These are phyloP conservation scores for Oreochromis tanganicae DNA, from an alignment of 2,113 vertebrate genomes.

Conservation along the genomic window DNA sequence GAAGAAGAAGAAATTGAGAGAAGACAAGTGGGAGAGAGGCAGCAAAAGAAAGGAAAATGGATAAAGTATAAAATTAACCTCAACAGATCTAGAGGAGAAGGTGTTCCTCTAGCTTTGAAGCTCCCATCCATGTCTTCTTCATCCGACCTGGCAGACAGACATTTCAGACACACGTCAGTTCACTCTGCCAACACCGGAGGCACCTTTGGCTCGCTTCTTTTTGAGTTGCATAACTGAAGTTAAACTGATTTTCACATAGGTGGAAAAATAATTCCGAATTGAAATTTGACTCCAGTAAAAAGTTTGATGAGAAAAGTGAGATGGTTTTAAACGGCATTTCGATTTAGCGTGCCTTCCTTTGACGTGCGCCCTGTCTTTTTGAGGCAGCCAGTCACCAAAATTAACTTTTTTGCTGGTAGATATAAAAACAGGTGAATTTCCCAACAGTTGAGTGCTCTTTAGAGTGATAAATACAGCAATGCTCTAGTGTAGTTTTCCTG, in stretches of 20 bases:
- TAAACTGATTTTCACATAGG: background rate
- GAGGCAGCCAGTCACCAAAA: background rate
- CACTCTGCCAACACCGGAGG: background rate
- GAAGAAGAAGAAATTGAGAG: background rate
- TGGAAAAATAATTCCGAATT: background rate
- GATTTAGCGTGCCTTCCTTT: background rate
- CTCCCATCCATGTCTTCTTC: conserved; percentile 32
- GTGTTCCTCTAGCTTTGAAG: conserved; percentile 20
- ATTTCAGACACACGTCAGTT: background rate
- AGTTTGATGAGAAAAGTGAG: background rate
- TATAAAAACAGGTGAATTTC: background rate
- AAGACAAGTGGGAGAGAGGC: background rate
- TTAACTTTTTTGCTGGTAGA: background rate
- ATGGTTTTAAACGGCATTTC: background rate
- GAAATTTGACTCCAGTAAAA: background rate
- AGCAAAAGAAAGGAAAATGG: background rate
- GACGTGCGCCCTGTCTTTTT: background rate
- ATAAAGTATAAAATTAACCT: conserved; percentile 20
- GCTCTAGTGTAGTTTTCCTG: conserved; percentile 1
- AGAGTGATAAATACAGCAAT: background rate
- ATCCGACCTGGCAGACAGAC: background rate
- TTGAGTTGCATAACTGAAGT: background rate
- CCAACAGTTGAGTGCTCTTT: background rate
- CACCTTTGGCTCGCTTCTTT: background rate
- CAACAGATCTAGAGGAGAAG: background rate